A percentile compares a stretch with the other conserved stretches of the same genome.
Evolutionary conservation across 2,113 vertebrate species (phyloP).

Genomic region (Cyanoliseus patagonus): DNA sequence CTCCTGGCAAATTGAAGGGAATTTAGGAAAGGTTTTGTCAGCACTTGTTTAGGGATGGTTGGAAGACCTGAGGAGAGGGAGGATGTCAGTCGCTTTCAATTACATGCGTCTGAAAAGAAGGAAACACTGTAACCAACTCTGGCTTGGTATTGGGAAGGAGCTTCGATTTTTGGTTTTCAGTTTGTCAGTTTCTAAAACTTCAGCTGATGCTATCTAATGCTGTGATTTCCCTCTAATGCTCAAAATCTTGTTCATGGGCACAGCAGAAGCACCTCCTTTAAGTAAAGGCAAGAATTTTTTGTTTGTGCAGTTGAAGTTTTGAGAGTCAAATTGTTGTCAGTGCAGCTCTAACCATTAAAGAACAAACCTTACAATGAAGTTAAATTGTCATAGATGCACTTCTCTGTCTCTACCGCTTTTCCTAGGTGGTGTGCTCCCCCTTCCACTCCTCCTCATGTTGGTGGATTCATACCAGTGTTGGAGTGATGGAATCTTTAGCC

Average conservation of each 20-base stretch:
- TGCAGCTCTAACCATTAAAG: background rate
- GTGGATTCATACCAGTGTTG: accelerated
- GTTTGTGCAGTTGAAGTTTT: background rate
- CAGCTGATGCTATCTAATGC: background rate
- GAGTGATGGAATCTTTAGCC: background rate
- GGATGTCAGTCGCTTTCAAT: background rate
- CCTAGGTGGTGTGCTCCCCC: background rate
- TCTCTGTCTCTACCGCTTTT: background rate
- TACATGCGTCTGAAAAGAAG: background rate
- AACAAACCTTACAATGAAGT: background rate
- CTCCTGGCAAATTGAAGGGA: background rate
- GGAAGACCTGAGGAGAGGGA: background rate
- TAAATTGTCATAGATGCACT: background rate
- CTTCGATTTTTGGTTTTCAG: background rate
- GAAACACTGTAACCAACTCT: background rate
- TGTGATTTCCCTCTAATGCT: background rate
- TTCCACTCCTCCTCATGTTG: accelerated
- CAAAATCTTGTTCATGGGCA: background rate
- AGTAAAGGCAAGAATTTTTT: background rate
- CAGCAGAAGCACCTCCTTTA: background rate
- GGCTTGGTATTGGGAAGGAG: background rate
- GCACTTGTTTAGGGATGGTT: background rate
- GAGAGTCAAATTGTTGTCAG: background rate
- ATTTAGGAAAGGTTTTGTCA: background rate
- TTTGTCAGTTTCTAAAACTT: background rate